phyloP scores from a whole-genome alignment of 1,140 invertebrate genomes.

The Rhagoletis pomonella region DNA sequence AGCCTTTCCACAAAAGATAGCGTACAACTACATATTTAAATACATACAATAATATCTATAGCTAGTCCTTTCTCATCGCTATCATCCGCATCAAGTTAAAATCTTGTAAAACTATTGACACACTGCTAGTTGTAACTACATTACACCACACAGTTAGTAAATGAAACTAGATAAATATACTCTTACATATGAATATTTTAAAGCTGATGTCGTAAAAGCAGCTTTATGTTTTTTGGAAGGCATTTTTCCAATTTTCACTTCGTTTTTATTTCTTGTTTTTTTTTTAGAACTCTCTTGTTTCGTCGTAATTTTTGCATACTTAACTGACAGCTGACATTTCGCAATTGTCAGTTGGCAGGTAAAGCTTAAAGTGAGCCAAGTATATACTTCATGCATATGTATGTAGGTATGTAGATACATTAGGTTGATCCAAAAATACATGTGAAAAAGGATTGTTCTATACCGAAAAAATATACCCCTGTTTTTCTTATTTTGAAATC shows the following conservation, averaged over 20 bases:
- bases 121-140: neutral
- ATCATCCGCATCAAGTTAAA: neutral
- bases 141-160: neutral
- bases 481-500: too few relatives aligned
- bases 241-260: neutral
- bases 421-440: too few relatives aligned
- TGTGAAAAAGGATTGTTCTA: too few relatives aligned
- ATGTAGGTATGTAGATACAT: too few relatives aligned
- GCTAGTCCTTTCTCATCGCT: neutral
- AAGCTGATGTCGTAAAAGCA: neutral
- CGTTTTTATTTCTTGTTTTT: neutral
- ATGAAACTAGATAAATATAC: neutral
- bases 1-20: neutral
- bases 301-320: slow-evolving; percentile 37
- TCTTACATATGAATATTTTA: neutral
- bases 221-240: neutral
- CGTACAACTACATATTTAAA: neutral
- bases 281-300: slow-evolving; percentile 5
- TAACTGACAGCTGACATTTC: slow-evolving; percentile 11
- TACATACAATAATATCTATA: neutral
- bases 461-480: too few relatives aligned
- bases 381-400: neutral
- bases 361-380: neutral
- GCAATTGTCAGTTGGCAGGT: slow-evolving; percentile 28
- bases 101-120: neutral